Conservation (phyloP, 2,888 invertebrate species). For the Hirtodrosophila cameraria region DNA sequence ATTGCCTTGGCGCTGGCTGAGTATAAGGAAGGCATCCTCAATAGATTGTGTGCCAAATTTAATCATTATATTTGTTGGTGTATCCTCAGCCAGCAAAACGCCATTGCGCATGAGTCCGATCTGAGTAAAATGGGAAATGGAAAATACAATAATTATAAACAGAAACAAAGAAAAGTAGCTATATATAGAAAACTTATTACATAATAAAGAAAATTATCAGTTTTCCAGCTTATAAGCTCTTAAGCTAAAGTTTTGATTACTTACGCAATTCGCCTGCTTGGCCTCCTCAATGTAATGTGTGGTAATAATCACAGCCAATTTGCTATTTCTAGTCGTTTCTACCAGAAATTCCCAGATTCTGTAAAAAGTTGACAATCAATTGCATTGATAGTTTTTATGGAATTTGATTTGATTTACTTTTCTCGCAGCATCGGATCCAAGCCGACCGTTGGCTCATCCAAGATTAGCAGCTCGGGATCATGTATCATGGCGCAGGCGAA, state of each 20-base stretch:
- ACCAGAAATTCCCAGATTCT: slow-evolving; percentile 96
- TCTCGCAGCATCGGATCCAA: slow-evolving; percentile 94
- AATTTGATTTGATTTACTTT: slow-evolving; percentile 85
- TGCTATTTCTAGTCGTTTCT: slow-evolving; percentile 88
- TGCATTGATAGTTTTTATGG: not conserved
- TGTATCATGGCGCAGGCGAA: slow-evolving; percentile 95
- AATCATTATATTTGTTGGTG: slow-evolving; percentile 89
- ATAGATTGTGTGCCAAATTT: slow-evolving; percentile 89
- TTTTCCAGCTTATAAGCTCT: not conserved
- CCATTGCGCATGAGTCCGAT: slow-evolving; percentile 96
- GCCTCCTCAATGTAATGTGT: slow-evolving; percentile 98
- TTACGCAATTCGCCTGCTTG: slow-evolving; percentile 91
- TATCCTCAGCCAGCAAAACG: slow-evolving; percentile 92
- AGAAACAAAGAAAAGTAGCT: not conserved
- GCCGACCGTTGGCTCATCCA: slow-evolving; percentile 98
- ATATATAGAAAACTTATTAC: too few relatives aligned
- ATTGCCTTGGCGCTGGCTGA: slow-evolving; percentile 87
- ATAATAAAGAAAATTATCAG: too few relatives aligned
- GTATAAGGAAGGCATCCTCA: slow-evolving; percentile 94
- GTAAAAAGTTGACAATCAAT: too few relatives aligned
- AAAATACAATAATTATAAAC: not conserved
- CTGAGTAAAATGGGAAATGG: slow-evolving; percentile 84
- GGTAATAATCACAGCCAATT: slow-evolving; percentile 94
- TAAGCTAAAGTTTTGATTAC: too few relatives aligned
- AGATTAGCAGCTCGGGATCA: slow-evolving; percentile 93